Evolutionary conservation across 2,113 vertebrate genomes (phyloP), one percentile per base, ranked within the genome.

Genomic region (Ceyx melanurus): DNA sequence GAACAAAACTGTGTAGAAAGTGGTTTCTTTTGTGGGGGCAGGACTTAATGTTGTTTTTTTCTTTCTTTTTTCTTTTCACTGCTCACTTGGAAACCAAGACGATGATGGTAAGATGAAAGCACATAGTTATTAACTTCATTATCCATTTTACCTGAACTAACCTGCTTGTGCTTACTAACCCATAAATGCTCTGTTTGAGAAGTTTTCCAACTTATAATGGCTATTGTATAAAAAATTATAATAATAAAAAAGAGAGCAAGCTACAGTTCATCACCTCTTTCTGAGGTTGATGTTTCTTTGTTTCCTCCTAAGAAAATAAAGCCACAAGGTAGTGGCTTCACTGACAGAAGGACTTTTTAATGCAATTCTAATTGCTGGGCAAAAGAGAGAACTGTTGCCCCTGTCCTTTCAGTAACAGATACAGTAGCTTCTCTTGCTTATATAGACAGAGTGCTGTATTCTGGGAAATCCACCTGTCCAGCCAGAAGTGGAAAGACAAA

Each of bases 91-190:
- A 76, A 92, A 86, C 42, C 33, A 89, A 96, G 95, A 96, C 0
- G 94, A 97, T 1, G 78, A 95, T 7, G 97, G 97, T 97, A 94
- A 95, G 89, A 16, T 31, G 11, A 89, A 35, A 87, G 16, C 33
- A 71, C 51, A 3, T 61, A 13, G 66, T 82, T 48, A 15, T 43
- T 28, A 15, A 18, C 18, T 43, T 77, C 31, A 3, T 46, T 72
- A 54, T 10, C 37, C 35, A 5, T n/a, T 77, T 85, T 66, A 51
- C 31, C 33, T 16, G 25, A 65, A 74, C 67, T 79, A 82, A 66
- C 31, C 14, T 75, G 57, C 57, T 57, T 7, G 13, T 0, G 1
- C 46, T 50, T 76, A 26, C 81, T 72, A 58, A 70, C 22, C 18
- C 80, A 35, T 10, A 58, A 56, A 75, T 31, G 33, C 42, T 73